phyloP scores from a whole-genome alignment of 2,113 vertebrate species.

The Apteryx owenii region DNA sequence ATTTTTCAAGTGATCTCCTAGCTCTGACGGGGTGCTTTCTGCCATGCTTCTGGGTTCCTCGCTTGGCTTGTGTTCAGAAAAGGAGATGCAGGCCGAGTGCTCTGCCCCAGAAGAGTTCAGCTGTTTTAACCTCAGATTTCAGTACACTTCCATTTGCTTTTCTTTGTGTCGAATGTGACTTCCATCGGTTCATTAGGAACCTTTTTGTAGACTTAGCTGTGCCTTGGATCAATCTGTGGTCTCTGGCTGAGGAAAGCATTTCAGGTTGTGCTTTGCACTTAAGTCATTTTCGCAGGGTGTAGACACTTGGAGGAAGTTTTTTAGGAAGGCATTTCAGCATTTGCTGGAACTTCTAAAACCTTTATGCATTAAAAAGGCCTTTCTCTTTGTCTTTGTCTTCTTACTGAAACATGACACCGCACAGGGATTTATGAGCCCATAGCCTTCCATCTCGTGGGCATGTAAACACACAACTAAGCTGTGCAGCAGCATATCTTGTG shows the following conservation, averaged over 20 bases:
- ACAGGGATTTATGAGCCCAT: not conserved
- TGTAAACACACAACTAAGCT: not conserved
- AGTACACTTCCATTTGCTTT: not conserved
- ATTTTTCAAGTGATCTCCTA: not conserved
- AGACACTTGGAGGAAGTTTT: not conserved
- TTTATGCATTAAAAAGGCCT: not conserved
- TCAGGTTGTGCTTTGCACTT: not conserved
- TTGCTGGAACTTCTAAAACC: not conserved
- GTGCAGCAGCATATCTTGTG: not conserved
- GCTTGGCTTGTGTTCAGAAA: not conserved
- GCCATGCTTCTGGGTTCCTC: not conserved
- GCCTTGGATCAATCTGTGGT: not conserved
- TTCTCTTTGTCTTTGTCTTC: not conserved
- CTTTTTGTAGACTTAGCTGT: not conserved
- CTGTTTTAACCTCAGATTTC: conserved; percentile 15
- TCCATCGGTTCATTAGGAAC: not conserved
- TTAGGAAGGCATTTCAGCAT: not conserved
- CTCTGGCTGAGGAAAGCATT: not conserved
- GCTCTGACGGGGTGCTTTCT: not conserved
- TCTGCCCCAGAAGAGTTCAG: conserved; percentile 23
- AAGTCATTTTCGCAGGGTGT: not conserved
- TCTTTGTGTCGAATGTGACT: not conserved
- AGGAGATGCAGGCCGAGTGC: not conserved
- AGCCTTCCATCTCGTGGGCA: not conserved
- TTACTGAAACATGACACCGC: not conserved